phyloP scores from a whole-genome alignment of 2,113 vertebrate species.

The Anarrhichthys ocellatus region DNA sequence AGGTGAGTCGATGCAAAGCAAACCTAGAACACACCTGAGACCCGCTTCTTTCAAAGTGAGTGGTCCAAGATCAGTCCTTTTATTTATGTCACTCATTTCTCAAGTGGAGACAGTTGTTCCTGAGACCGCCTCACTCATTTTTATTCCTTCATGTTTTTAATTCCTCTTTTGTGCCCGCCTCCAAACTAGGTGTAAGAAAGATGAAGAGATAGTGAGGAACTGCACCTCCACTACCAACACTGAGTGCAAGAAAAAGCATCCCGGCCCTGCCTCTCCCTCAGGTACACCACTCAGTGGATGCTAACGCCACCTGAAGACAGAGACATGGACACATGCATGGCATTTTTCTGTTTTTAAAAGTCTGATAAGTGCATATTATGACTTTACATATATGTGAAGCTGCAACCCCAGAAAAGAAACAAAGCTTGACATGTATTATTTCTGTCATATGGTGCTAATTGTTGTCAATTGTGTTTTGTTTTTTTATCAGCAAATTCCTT shows the following conservation, averaged over 20 bases:
- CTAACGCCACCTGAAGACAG: neutral
- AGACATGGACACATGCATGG: neutral
- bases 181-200: conserved; percentile 71
- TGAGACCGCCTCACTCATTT: neutral
- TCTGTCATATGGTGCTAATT: neutral
- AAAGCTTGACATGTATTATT: neutral
- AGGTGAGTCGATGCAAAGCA: conserved; percentile 62
- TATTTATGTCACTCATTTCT: neutral
- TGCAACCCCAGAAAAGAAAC: neutral
- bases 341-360: neutral
- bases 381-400: neutral
- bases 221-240: conserved; percentile 76
- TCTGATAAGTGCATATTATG: neutral
- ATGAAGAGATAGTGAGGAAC: conserved; percentile 69
- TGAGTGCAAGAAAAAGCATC: conserved; percentile 59
- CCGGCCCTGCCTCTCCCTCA: neutral
- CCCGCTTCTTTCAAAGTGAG: neutral
- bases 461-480: neutral
- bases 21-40: neutral
- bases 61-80: neutral
- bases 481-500: neutral
- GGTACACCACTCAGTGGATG: conserved; percentile 13
- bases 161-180: neutral
- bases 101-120: neutral
- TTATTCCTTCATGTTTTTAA: neutral